phyloP scores from a whole-genome alignment of 2,113 vertebrate species.

The Pangasianodon gigas region DNA sequence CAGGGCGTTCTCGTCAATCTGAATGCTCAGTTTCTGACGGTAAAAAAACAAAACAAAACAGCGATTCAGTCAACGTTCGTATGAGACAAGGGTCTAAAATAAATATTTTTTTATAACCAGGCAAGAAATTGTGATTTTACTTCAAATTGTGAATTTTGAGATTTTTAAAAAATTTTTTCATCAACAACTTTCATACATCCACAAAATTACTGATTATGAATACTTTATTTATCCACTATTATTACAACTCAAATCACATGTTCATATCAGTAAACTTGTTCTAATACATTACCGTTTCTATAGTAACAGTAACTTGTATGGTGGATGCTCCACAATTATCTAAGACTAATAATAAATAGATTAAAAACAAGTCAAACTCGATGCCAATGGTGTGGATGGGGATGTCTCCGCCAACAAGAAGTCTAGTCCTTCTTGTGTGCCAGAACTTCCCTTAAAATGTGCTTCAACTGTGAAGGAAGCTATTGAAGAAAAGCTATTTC shows the following conservation, averaged over 20 bases:
- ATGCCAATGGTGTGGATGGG: too few species aligned
- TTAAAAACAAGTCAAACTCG: too few species aligned
- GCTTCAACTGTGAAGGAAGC: too few species aligned
- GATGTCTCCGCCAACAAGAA: too few species aligned
- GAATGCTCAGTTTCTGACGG: slow-evolving; percentile 83
- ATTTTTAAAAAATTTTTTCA: too few species aligned
- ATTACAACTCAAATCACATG: neutral
- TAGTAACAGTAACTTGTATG: neutral
- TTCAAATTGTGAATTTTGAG: too few species aligned
- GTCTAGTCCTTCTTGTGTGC: too few species aligned
- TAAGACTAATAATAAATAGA: neutral
- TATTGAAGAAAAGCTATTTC: too few species aligned
- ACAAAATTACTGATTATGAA: too few species aligned
- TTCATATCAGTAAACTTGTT: neutral
- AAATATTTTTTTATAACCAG: neutral
- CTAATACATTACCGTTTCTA: neutral
- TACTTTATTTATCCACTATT: neutral
- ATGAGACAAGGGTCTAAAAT: neutral
- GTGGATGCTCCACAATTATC: neutral
- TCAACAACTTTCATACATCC: neutral
- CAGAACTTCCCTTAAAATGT: too few species aligned
- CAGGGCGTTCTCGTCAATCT: slow-evolving; percentile 88
- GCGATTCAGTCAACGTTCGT: neutral
- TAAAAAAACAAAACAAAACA: neutral
- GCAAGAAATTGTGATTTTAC: neutral